Conservation (phyloP, 2,888 invertebrate genomes). For the Phalangium opilio region DNA sequence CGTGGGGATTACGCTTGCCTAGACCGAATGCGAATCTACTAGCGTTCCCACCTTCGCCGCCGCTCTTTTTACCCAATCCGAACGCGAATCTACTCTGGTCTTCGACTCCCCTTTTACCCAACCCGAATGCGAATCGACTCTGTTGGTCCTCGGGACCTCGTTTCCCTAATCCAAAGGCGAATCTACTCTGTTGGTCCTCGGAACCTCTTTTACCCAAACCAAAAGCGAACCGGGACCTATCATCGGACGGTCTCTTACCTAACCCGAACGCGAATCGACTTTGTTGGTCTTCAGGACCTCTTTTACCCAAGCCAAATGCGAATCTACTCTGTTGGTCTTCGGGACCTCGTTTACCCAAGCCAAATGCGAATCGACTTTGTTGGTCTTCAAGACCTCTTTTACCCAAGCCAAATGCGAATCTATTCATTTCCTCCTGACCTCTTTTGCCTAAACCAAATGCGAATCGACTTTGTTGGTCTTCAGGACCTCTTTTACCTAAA, state of each 20-base stretch:
- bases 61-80: slow-evolving; percentile 15
- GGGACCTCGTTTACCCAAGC: slow-evolving; percentile 9
- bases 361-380: neutral
- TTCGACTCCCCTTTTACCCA: slow-evolving; percentile 11
- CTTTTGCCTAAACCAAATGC: slow-evolving; percentile 11
- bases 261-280: slow-evolving; percentile 13
- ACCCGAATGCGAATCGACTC: slow-evolving; percentile 12
- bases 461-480: neutral
- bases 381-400: neutral
- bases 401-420: too few relatives aligned
- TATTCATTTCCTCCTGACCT: neutral
- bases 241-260: slow-evolving; percentile 10
- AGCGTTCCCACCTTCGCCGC: neutral
- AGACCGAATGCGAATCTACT: slow-evolving; percentile 12
- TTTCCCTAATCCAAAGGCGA: slow-evolving; percentile 11
- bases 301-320: slow-evolving; percentile 17
- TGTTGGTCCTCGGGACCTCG: slow-evolving; percentile 2
- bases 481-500: slow-evolving; percentile 1
- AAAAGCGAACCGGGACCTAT: neutral
- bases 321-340: slow-evolving; percentile 14
- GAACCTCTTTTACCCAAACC: slow-evolving; percentile 5
- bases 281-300: slow-evolving; percentile 9
- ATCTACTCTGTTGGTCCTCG: neutral
- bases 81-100: slow-evolving; percentile 11
- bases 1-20: slow-evolving; percentile 7